Evolutionary conservation across 2,888 invertebrate species (phyloP).

Genomic region (Polymixis lichenea): DNA sequence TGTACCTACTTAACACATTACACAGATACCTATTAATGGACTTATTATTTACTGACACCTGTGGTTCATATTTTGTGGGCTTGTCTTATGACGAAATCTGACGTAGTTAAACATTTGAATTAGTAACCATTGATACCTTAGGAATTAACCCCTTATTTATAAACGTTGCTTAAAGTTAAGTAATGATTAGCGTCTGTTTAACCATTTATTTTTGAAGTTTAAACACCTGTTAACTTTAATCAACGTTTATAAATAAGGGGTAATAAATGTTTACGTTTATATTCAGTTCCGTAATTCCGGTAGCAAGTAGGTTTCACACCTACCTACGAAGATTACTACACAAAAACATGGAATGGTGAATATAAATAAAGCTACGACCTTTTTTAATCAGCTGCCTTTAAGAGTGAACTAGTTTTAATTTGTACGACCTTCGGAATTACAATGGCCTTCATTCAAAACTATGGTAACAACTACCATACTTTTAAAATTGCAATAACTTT

Average conservation of each 20-base stretch:
- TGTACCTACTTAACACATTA: conserved; percentile 13
- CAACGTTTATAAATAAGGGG: neutral
- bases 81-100: conserved; percentile 38
- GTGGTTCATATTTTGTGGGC: conserved; percentile 44
- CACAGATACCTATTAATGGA: conserved; percentile 14
- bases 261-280: neutral
- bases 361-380: neutral
- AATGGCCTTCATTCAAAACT: too few species aligned
- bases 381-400: neutral
- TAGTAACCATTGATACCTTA: conserved; percentile 21
- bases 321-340: neutral
- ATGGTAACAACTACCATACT: too few species aligned
- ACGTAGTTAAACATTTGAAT: conserved; percentile 21
- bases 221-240: neutral
- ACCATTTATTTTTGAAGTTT: too few species aligned
- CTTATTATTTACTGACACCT: conserved; percentile 46
- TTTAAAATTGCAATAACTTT: too few species aligned
- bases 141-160: neutral
- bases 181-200: too few species aligned
- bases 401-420: conserved; percentile 9
- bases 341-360: conserved; percentile 4
- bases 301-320: neutral
- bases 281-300: conserved; percentile 5
- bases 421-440: conserved; percentile 10
- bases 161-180: neutral